phyloP scores from a whole-genome alignment of 2,797 vertebrate species.

The Rhincodon typus region DNA sequence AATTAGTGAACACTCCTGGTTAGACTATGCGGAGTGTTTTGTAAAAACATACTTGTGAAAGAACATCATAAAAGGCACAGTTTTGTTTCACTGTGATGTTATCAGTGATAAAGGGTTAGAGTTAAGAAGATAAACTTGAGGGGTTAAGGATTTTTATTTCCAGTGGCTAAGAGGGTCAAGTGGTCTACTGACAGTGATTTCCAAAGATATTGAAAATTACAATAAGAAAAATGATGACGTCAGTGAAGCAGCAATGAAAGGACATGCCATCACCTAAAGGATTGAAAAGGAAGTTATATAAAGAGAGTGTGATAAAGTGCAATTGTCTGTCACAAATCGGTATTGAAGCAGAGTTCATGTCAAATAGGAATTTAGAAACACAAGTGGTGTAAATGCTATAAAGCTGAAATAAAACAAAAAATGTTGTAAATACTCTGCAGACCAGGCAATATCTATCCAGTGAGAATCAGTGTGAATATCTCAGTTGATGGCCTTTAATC shows the following conservation, averaged over 20 bases:
- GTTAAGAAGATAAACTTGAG: neutral
- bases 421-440: too few species aligned
- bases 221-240: neutral
- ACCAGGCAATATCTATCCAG: too few species aligned
- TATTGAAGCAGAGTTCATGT: too few species aligned
- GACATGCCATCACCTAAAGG: neutral
- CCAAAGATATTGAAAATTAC: neutral
- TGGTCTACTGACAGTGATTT: neutral
- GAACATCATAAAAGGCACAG: neutral
- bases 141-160: neutral
- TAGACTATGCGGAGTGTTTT: neutral
- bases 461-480: too few species aligned
- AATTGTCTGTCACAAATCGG: neutral
- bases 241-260: neutral
- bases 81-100: neutral
- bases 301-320: neutral
- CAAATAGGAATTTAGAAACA: too few species aligned
- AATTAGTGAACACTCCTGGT: neutral
- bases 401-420: too few species aligned
- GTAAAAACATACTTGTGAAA: neutral
- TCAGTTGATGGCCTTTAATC: too few species aligned
- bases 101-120: neutral
- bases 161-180: neutral
- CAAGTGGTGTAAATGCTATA: too few species aligned
- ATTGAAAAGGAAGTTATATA: neutral